phyloP scores from a whole-genome alignment of 2,888 invertebrate species.

The Leptinotarsa juncta region DNA sequence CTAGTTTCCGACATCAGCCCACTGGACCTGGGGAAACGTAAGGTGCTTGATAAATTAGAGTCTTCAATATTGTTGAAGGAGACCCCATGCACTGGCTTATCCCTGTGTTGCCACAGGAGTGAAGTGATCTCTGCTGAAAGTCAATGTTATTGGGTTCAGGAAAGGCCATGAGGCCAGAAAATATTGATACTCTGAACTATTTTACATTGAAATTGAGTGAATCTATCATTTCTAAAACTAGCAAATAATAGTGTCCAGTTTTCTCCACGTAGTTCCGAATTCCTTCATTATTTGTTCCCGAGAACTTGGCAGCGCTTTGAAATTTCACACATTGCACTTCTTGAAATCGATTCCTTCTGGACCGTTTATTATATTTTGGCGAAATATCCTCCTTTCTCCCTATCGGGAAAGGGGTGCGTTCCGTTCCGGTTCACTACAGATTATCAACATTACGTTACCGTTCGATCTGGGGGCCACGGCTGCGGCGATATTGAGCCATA shows the following conservation, averaged over 20 bases:
- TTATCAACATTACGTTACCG: constrained; percentile 61
- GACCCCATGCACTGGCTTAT: too few species aligned
- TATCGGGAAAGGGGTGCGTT: constrained; percentile 41
- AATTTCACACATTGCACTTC: constrained; percentile 13
- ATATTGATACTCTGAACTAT: too few species aligned
- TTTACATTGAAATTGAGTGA: too few species aligned
- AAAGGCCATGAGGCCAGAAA: too few species aligned
- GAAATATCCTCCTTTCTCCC: constrained; percentile 19
- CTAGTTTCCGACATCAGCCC: too few species aligned
- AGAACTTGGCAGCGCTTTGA: constrained; percentile 1
- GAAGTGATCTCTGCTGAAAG: too few species aligned
- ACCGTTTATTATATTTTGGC: constrained; percentile 36
- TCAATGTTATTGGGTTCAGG: too few species aligned
- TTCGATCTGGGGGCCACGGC: constrained; percentile 56
- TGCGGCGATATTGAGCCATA: constrained; percentile 62
- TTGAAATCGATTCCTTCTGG: constrained; percentile 27
- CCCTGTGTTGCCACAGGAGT: too few species aligned
- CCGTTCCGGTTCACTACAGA: constrained; percentile 57
- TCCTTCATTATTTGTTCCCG: background rate
- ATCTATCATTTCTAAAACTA: too few species aligned
- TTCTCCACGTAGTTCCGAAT: background rate
- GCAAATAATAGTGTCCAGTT: background rate
- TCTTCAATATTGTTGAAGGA: too few species aligned
- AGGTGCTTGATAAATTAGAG: too few species aligned
- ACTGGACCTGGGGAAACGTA: too few species aligned